A percentile compares a stretch with the other conserved stretches of the same genome.
phyloP scores from a whole-genome alignment of 2,113 vertebrate genomes.

The Mormyrus lacerda region DNA sequence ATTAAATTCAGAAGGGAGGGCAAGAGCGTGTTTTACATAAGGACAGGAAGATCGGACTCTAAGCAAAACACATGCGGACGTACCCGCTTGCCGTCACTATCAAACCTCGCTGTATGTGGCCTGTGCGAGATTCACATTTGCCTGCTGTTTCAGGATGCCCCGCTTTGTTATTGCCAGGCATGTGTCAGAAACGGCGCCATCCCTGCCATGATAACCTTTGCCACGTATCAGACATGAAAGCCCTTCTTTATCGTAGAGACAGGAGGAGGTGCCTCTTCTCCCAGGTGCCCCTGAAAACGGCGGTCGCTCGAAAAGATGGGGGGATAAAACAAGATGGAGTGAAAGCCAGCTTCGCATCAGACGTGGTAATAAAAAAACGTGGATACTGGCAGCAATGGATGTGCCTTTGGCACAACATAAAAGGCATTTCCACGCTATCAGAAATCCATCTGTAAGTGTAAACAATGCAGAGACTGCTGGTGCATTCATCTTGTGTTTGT shows the following conservation, averaged over 20 bases:
- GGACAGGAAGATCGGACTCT: background rate
- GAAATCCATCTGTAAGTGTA: slow-evolving; percentile 54
- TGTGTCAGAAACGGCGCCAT: slow-evolving; percentile 49
- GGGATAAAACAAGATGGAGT: slow-evolving; percentile 50
- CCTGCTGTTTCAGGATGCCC: slow-evolving; percentile 27
- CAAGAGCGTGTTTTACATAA: background rate
- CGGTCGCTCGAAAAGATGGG: slow-evolving; percentile 50
- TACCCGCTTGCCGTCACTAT: background rate
- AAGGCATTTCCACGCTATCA: slow-evolving; percentile 53
- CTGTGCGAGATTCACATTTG: slow-evolving; percentile 50
- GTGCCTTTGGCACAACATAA: slow-evolving; percentile 42
- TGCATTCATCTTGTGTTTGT: slow-evolving; percentile 50
- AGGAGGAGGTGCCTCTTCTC: slow-evolving; percentile 31
- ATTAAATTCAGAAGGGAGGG: background rate
- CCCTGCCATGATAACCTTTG: slow-evolving; percentile 56
- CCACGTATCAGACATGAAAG: slow-evolving; percentile 49
- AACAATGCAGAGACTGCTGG: slow-evolving; percentile 47
- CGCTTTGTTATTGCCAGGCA: slow-evolving; percentile 43
- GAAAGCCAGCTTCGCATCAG: slow-evolving; percentile 55
- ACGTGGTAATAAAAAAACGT: slow-evolving; percentile 53
- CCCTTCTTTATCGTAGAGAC: slow-evolving; percentile 48
- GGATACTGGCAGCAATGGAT: slow-evolving; percentile 54
- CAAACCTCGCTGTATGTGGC: slow-evolving; percentile 18
- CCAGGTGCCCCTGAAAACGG: slow-evolving; percentile 40
- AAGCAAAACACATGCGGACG: background rate